Conservation (phyloP, 2,113 vertebrate genomes). For the Ploceus nigricollis region DNA sequence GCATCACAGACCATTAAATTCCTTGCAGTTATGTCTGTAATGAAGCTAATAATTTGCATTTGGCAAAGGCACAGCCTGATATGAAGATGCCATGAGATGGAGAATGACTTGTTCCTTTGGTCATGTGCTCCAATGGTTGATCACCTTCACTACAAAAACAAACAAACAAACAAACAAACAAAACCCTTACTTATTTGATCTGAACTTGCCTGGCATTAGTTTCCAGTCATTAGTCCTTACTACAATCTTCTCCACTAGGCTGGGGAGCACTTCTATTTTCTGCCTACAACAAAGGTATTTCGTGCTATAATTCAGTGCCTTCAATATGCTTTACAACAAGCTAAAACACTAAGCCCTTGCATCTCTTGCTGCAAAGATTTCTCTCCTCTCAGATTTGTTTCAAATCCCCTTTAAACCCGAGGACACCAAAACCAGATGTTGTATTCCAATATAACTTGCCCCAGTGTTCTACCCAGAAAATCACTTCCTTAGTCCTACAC, state of each 20-base stretch:
- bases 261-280: neutral
- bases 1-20: constrained; percentile 7
- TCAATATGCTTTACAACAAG: neutral
- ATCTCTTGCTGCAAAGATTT: neutral
- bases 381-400: neutral
- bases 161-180: neutral
- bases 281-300: neutral
- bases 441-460: neutral
- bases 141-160: neutral
- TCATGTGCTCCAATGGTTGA: neutral
- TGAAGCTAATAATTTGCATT: neutral
- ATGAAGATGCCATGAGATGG: neutral
- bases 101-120: neutral
- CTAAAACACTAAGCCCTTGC: neutral
- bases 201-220: neutral
- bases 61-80: neutral
- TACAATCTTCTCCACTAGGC: neutral
- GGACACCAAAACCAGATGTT: neutral
- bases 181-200: neutral
- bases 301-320: neutral
- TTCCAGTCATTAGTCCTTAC: neutral
- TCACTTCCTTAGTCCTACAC: neutral
- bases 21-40: neutral
- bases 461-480: neutral
- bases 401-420: neutral